Conservation (phyloP, 2,888 invertebrate genomes). For the Balanococcus diminutus region DNA sequence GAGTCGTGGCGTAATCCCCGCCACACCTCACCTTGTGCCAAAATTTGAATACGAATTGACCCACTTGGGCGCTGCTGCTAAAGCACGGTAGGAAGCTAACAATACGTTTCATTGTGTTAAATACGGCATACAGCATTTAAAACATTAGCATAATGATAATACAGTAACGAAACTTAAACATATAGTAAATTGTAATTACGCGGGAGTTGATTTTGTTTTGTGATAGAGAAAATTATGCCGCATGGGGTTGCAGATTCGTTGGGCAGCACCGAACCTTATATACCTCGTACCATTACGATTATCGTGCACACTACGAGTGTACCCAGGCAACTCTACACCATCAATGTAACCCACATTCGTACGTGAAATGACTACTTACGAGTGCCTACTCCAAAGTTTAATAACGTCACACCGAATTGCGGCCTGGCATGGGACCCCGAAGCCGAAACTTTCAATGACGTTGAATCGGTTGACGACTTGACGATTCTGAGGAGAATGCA, state of each 20-base stretch:
- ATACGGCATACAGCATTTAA: slow-evolving; percentile 29
- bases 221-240: slow-evolving; percentile 36
- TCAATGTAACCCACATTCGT: slow-evolving; percentile 22
- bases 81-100: slow-evolving; percentile 38
- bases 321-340: neutral
- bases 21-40: neutral
- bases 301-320: neutral
- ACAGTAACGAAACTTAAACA: slow-evolving; percentile 36
- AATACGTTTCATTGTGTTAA: slow-evolving; percentile 42
- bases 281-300: neutral
- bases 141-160: slow-evolving; percentile 42
- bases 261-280: neutral
- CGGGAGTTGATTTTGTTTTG: slow-evolving; percentile 40
- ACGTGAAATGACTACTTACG: slow-evolving; percentile 32
- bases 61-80: neutral
- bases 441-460: too few relatives aligned
- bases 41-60: slow-evolving; percentile 42
- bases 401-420: neutral
- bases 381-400: slow-evolving; percentile 28
- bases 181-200: slow-evolving; percentile 35
- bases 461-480: too few relatives aligned
- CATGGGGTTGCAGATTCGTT: slow-evolving; percentile 34
- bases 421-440: too few relatives aligned
- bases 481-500: too few relatives aligned
- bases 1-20: neutral